Conservation (phyloP, 2,797 vertebrate genomes). For the Neosilurus mollespiculum region DNA sequence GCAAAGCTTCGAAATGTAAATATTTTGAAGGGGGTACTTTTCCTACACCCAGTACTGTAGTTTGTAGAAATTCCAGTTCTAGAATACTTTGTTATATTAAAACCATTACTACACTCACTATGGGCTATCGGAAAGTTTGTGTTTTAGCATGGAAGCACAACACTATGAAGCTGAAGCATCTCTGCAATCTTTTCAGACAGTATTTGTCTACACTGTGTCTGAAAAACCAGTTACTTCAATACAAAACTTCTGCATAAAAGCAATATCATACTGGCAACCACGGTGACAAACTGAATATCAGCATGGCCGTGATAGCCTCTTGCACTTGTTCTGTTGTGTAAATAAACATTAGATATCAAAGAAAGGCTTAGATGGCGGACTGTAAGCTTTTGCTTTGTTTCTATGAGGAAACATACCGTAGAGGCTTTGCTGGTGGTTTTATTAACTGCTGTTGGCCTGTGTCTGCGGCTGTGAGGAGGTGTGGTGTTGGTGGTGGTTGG, state of each 20-base stretch:
- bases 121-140: neutral
- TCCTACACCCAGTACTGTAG: no score
- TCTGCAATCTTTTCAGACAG: no score
- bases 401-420: conserved; percentile 68
- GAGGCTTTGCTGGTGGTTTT: conserved; percentile 83
- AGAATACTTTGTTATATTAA: neutral
- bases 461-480: conserved; percentile 83
- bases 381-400: neutral
- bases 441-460: conserved; percentile 82
- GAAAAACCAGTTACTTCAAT: neutral
- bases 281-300: neutral
- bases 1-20: no score
- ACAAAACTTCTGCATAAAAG: neutral
- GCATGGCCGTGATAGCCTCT: neutral
- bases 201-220: neutral
- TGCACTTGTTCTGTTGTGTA: neutral
- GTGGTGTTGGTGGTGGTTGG: conserved; percentile 77
- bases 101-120: neutral
- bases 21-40: no score
- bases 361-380: neutral
- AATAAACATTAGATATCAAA: neutral
- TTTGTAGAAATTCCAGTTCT: neutral
- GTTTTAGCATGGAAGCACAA: neutral
- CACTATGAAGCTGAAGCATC: no score
- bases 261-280: neutral